Conservation (phyloP, 2,888 invertebrate species). For the Polydrusus tereticollis region DNA sequence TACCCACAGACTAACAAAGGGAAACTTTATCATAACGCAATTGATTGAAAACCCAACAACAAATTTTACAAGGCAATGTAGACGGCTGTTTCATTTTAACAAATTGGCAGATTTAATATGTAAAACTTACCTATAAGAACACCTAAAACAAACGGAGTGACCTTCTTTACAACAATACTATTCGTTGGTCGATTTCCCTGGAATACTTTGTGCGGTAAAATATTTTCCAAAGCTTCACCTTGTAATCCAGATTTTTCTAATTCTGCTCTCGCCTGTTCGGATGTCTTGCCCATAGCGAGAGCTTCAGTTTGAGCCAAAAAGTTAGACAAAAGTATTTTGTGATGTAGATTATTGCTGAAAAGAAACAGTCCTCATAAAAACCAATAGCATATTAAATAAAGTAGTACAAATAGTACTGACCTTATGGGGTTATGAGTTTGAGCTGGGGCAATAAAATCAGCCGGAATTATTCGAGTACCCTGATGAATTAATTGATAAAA, state of each 20-base stretch:
- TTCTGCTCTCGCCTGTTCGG: constrained; percentile 80
- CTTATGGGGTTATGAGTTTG: constrained; percentile 89
- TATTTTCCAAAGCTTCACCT: constrained; percentile 79
- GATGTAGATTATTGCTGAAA: constrained; percentile 80
- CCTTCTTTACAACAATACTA: constrained; percentile 90
- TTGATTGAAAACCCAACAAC: no score
- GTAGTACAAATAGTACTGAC: constrained; percentile 12
- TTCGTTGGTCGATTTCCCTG: constrained; percentile 97
- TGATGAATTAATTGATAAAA: constrained; percentile 99
- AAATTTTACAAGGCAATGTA: no score
- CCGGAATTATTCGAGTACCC: constrained; percentile 87
- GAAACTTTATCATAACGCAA: no score
- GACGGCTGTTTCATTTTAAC: no score
- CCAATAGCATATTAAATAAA: no score
- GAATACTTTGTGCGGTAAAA: constrained; percentile 97
- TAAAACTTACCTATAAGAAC: constrained; percentile 84
- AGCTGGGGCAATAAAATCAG: constrained; percentile 96
- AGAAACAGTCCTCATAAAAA: background rate
- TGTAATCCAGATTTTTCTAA: constrained; percentile 83
- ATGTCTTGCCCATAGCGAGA: constrained; percentile 80
- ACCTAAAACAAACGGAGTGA: constrained; percentile 95
- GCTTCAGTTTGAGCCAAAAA: constrained; percentile 99
- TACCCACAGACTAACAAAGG: no score
- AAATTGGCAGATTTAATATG: background rate
- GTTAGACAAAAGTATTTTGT: constrained; percentile 95